phyloP scores from a whole-genome alignment of 2,888 invertebrate genomes.

The Urechis unicinctus region DNA sequence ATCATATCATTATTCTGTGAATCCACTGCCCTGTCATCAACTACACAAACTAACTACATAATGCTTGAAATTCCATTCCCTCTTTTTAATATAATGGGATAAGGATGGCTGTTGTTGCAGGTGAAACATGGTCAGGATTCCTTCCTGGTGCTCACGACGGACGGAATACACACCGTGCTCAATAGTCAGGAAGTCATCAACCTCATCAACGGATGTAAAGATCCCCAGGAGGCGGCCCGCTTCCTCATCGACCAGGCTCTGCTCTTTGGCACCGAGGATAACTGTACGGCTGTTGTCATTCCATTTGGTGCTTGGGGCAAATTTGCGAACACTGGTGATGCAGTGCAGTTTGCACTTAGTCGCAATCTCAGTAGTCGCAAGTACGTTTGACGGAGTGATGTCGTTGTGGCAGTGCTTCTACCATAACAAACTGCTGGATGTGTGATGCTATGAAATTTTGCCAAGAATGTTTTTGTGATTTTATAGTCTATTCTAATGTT shows the following conservation, averaged over 20 bases:
- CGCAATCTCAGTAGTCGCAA: neutral
- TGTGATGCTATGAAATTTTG: too few relatives aligned
- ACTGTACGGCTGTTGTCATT: constrained; percentile 52
- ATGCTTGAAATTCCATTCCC: too few relatives aligned
- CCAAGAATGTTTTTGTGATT: too few relatives aligned
- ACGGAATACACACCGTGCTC: constrained; percentile 54
- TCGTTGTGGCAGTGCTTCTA: too few relatives aligned
- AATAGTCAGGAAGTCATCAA: constrained; percentile 53
- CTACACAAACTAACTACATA: too few relatives aligned
- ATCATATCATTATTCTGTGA: neutral
- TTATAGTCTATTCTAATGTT: too few relatives aligned
- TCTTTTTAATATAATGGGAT: too few relatives aligned
- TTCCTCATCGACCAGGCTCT: constrained; percentile 54
- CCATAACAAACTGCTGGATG: too few relatives aligned
- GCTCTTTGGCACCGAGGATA: constrained; percentile 55
- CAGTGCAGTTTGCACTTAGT: neutral
- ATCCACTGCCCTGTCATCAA: neutral
- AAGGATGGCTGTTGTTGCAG: constrained; percentile 26
- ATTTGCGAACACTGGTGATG: constrained; percentile 17
- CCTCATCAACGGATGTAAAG: constrained; percentile 47
- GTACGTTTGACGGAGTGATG: neutral
- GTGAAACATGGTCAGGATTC: constrained; percentile 54
- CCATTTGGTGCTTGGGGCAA: constrained; percentile 56
- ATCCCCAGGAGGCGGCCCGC: constrained; percentile 51
- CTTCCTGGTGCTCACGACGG: constrained; percentile 53